A percentile compares a stretch with the other conserved stretches of the same genome.
phyloP scores from a whole-genome alignment of 2,888 invertebrate genomes.

The Notodonta ziczac region DNA sequence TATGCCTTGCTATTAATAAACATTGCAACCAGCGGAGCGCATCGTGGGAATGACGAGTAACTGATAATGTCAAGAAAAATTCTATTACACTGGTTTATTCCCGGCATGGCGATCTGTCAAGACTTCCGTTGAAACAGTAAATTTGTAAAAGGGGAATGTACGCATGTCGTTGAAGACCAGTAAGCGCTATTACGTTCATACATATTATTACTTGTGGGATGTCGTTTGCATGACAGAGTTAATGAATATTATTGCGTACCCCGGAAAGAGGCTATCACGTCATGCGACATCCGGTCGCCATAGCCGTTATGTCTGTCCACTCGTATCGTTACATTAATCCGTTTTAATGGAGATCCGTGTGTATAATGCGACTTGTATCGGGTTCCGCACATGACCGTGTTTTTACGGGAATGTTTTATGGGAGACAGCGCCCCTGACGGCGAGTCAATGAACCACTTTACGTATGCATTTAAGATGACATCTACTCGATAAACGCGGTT shows the following conservation, averaged over 20 bases:
- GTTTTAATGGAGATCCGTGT: no score
- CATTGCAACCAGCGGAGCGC: constrained; percentile 42
- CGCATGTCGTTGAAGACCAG: not conserved
- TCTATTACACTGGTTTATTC: constrained; percentile 17
- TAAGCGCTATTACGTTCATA: not conserved
- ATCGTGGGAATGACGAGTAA: constrained; percentile 49
- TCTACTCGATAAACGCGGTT: no score
- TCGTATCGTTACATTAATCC: no score
- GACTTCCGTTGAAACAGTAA: constrained; percentile 14
- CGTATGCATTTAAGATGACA: no score
- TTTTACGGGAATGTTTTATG: no score
- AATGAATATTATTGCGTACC: not conserved
- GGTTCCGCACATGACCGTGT: no score
- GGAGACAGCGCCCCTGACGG: no score
- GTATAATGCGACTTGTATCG: no score
- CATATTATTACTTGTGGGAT: not conserved
- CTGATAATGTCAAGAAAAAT: constrained; percentile 43
- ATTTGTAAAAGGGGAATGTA: constrained; percentile 8
- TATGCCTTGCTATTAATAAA: constrained; percentile 42
- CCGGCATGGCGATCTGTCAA: constrained; percentile 15
- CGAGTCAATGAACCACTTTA: no score
- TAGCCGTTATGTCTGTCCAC: not conserved
- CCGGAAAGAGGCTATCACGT: not conserved
- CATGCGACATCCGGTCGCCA: not conserved
- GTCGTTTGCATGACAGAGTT: not conserved